phyloP scores from a whole-genome alignment of 2,113 vertebrate genomes.

The Spermophilus dauricus region DNA sequence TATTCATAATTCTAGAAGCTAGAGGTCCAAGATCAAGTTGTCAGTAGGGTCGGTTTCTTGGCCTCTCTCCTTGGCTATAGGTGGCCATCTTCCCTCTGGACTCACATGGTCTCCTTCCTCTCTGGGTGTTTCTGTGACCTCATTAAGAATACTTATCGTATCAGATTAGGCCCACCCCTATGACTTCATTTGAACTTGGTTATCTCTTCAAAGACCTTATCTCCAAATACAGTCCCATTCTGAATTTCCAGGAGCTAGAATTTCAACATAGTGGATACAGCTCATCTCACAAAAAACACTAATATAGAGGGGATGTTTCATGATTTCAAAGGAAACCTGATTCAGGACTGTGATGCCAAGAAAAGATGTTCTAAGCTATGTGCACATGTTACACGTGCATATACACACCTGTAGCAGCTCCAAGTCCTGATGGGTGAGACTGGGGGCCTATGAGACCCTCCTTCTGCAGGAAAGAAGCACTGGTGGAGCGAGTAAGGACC shows the following conservation, averaged over 20 bases:
- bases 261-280: neutral
- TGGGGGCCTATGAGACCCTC: neutral
- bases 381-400: no score
- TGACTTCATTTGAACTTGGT: neutral
- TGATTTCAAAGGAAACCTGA: neutral
- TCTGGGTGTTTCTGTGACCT: neutral
- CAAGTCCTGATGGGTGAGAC: neutral
- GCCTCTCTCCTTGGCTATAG: neutral
- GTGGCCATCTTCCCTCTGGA: neutral
- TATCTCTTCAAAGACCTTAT: neutral
- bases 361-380: neutral
- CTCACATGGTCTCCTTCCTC: no score
- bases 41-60: neutral
- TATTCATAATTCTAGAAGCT: neutral
- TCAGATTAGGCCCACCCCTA: neutral
- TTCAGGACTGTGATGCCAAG: neutral
- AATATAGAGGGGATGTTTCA: neutral
- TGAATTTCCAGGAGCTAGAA: neutral
- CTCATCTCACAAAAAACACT: neutral
- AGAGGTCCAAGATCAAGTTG: neutral
- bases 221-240: neutral
- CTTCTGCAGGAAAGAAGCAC: conserved; percentile 88
- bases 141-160: neutral
- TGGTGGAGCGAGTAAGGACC: conserved; percentile 88
- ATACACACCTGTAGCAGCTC: neutral